Evolutionary conservation across 2,797 vertebrate genomes (phyloP).

Genomic region (Leptoclinus maculatus): DNA sequence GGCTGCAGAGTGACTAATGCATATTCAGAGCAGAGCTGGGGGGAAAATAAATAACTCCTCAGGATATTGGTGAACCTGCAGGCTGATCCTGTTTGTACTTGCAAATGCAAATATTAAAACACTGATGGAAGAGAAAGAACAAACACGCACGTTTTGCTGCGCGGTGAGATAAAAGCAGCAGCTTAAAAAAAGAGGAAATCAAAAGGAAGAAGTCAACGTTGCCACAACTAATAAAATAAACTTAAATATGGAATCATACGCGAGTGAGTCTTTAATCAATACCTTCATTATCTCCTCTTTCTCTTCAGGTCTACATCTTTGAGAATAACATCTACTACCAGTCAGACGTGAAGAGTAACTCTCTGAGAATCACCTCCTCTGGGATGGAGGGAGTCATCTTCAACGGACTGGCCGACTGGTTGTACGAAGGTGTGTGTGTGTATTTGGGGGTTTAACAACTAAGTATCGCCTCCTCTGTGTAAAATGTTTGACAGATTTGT

Average conservation of each 20-base stretch:
- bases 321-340: conserved; percentile 99
- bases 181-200: conserved; percentile 27
- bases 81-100: conserved; percentile 38
- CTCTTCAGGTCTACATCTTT: conserved; percentile 94
- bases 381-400: conserved; percentile 94
- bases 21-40: conserved; percentile 4
- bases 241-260: not conserved
- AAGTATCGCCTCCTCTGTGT: not conserved
- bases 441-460: not conserved
- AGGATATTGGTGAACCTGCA: conserved; percentile 29
- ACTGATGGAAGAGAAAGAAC: conserved; percentile 11
- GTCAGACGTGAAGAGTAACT: conserved; percentile 92
- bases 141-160: conserved; percentile 11
- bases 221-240: not conserved
- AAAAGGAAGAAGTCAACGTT: conserved; percentile 11
- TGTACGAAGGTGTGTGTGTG: conserved; percentile 82
- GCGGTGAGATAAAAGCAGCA: not conserved
- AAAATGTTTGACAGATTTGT: conserved; percentile 31
- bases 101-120: conserved; percentile 57
- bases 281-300: not conserved
- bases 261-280: not conserved
- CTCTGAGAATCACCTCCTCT: conserved; percentile 94
- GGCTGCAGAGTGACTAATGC: not conserved
- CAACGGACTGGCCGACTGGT: conserved; percentile 96
- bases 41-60: conserved; percentile 11